phyloP scores from a whole-genome alignment of 1,140 invertebrate genomes.

The Vanessa atalanta region DNA sequence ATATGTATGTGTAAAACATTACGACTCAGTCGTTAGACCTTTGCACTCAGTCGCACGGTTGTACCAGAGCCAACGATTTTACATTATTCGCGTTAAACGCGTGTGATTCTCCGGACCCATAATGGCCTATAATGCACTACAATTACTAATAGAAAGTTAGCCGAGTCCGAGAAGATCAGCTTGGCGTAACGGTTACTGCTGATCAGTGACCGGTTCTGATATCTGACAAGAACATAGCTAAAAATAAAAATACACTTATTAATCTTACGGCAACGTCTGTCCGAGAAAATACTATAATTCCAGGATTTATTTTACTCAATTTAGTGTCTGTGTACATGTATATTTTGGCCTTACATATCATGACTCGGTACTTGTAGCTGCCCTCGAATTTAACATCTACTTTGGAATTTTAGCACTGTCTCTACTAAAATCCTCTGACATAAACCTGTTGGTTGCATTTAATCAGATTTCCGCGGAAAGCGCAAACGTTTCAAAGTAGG shows the following conservation, averaged over 20 bases:
- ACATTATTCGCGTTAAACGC: background rate
- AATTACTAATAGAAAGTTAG: constrained; percentile 17
- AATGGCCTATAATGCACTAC: constrained; percentile 9
- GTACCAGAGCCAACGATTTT: background rate
- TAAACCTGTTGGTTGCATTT: constrained; percentile 7
- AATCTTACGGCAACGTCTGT: too few species aligned
- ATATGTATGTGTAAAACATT: too few species aligned
- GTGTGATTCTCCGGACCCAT: background rate
- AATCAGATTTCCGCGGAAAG: constrained; percentile 27
- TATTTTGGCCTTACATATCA: too few species aligned
- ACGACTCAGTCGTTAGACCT: too few species aligned
- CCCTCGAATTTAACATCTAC: too few species aligned
- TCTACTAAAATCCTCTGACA: background rate
- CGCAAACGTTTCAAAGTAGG: constrained; percentile 48
- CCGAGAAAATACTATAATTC: background rate
- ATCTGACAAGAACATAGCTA: background rate
- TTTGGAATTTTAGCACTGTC: too few species aligned
- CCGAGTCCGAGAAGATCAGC: background rate
- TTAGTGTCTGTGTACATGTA: too few species aligned
- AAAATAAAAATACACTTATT: too few species aligned
- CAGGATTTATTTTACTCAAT: too few species aligned
- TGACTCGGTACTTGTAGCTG: too few species aligned
- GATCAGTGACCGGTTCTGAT: background rate
- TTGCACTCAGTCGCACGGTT: too few species aligned
- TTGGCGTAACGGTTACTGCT: background rate